Base-by-base conservation (phyloP, 2,888 invertebrate genomes). In the Melinaea menophilus region DNA sequence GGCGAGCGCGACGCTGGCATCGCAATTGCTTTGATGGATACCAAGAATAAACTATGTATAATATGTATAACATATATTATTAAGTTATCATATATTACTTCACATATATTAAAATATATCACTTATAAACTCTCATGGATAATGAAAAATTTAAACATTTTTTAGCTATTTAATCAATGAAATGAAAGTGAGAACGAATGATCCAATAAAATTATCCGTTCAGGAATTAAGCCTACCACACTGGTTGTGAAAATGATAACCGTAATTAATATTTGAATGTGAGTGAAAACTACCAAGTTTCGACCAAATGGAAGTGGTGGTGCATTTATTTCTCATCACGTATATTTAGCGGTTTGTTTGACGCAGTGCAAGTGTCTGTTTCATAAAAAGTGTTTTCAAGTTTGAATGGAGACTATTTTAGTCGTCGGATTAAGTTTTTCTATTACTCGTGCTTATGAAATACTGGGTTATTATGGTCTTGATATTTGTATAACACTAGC, bases 21-120 rank as follows among this genome's bases (percentile, higher is more conserved):
- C 65, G 68, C 70, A 73, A 76, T 73, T 71, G 66, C 62, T 59
- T 66, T 72, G 71, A 70, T 72, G 71, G 68, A 71, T 73, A 62
- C 55, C 12, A 31, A 51, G 37, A 37, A 9, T 41, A 41, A 41
- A 41, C 41, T 41, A 11, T 41, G 11, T 41, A 1, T 22, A 22
- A 22, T 9, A 41, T 41, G 9, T 9, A 9, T 41, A 3, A 41
- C 7, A 41, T 2, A 22, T 22, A 22, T 22, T 22, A 22, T 22
- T 22, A 22, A 1, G 22, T 22, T 22, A 22, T 22, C 22, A 22
- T 22, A 22, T 22, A 22, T 22, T 22, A 22, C 22, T 22, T 22
- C 22, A 22, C 22, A 22, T 22, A 22, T 22, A 22, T 22, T 22
- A 22, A 22, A 22, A 22, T 22, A 22, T 22, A 22, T 22, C 22